These are phyloP conservation scores for Thera britannica DNA, from an alignment of 2,888 invertebrate species.

Conservation along the genomic window DNA sequence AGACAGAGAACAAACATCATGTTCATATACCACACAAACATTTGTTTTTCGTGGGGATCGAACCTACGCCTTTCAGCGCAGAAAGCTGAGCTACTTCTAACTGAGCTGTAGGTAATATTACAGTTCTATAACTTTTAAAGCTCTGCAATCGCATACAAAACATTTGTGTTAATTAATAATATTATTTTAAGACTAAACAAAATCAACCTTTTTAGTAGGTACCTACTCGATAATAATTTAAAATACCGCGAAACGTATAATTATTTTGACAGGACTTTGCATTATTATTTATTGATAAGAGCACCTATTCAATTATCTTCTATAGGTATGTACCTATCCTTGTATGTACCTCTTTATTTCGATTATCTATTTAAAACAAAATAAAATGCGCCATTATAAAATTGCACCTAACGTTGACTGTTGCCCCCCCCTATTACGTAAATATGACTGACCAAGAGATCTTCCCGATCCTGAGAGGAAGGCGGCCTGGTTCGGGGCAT, in stretches of 20 bases:
- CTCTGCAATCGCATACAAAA: neutral
- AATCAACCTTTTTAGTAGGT: conserved; percentile 11
- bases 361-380: too few species aligned
- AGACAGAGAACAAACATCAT: too few species aligned
- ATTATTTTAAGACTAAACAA: neutral
- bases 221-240: conserved; percentile 9
- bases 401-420: too few species aligned
- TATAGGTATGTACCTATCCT: too few species aligned
- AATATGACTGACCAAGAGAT: too few species aligned
- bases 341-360: too few species aligned
- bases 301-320: neutral
- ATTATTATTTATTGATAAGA: conserved; percentile 3
- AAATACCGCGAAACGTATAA: conserved; percentile 11
- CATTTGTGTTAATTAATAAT: neutral
- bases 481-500: too few species aligned
- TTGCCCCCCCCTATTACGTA: too few species aligned
- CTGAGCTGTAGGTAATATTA: neutral
- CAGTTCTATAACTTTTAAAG: neutral
- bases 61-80: too few species aligned
- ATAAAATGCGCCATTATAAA: too few species aligned
- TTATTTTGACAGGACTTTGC: conserved; percentile 11
- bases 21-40: too few species aligned
- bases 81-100: neutral
- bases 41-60: neutral
- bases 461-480: too few species aligned